Percentiles rank a stretch among this genome's conserved stretches.
phyloP scores from a whole-genome alignment of 1,140 invertebrate genomes.

The Pseudomyrmex cubaensis region DNA sequence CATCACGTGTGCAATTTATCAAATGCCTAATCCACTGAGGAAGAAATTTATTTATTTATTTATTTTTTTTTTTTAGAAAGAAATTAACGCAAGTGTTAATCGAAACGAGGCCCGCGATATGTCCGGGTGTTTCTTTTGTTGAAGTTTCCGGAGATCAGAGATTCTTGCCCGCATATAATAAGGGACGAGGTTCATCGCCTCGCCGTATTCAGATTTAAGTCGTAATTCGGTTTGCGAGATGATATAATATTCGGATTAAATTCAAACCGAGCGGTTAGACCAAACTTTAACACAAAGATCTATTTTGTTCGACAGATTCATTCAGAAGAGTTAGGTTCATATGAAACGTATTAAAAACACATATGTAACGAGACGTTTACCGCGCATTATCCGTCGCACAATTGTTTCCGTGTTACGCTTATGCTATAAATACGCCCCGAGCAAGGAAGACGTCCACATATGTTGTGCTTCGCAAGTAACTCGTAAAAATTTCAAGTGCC shows the following conservation, averaged over 20 bases:
- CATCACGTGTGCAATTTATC: neutral
- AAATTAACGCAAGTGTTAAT: neutral
- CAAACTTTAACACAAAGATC: neutral
- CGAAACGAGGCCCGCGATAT: conserved; percentile 46
- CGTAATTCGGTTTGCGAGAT: conserved; percentile 56
- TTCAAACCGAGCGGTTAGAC: conserved; percentile 22
- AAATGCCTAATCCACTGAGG: too few species aligned
- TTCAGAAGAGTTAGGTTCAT: neutral
- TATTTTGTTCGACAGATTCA: conserved; percentile 22
- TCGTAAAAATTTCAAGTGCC: too few species aligned
- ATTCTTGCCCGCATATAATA: conserved; percentile 42
- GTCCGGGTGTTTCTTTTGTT: conserved; percentile 57
- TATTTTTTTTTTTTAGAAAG: neutral
- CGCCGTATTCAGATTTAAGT: conserved; percentile 26
- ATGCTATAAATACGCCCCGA: too few species aligned
- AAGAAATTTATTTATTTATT: too few species aligned
- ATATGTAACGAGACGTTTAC: too few species aligned
- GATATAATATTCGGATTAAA: conserved; percentile 67
- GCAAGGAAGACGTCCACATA: too few species aligned
- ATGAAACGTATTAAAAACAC: too few species aligned
- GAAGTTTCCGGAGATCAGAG: conserved; percentile 56
- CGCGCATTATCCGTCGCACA: too few species aligned
- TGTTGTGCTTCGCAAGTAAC: too few species aligned
- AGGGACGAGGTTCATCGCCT: conserved; percentile 48
- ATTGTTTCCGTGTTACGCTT: too few species aligned